A percentile compares a stretch with the other conserved stretches of the same genome.
Evolutionary conservation across 2,888 invertebrate species (phyloP).

Genomic region (Epiblema foenella): DNA sequence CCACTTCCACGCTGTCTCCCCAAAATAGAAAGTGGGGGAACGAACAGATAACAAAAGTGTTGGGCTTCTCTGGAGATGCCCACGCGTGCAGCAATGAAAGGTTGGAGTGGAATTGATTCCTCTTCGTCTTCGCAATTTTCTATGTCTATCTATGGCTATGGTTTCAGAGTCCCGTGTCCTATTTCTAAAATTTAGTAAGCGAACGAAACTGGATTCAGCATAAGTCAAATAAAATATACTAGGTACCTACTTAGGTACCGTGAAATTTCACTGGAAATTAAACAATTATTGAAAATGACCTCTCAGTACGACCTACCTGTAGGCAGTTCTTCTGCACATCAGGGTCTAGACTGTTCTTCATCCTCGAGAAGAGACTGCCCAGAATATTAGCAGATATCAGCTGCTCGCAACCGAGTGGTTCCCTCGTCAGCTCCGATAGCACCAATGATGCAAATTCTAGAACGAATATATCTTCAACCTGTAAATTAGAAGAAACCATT

Average conservation of each 20-base stretch:
- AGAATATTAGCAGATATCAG: constrained; percentile 75
- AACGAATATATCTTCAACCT: constrained; percentile 81
- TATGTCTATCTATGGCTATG: not conserved
- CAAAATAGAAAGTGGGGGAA: not conserved
- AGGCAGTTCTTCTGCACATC: constrained; percentile 84
- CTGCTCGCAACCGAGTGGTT: constrained; percentile 78
- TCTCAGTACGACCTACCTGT: constrained; percentile 67
- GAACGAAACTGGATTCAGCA: too few species aligned
- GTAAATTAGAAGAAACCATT: constrained; percentile 34
- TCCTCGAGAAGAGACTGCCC: constrained; percentile 73
- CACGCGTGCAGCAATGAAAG: not conserved
- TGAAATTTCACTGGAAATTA: too few species aligned
- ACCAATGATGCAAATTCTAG: constrained; percentile 83
- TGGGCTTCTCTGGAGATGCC: too few species aligned
- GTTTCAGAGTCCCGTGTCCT: not conserved
- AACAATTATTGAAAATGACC: too few species aligned
- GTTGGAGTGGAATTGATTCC: not conserved
- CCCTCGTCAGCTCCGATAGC: constrained; percentile 78
- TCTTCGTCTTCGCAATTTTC: not conserved
- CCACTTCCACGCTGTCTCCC: not conserved
- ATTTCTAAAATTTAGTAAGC: not conserved
- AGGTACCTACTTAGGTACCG: too few species aligned
- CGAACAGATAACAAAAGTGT: not conserved
- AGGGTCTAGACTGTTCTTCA: constrained; percentile 82
- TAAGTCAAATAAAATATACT: not conserved